Percentiles rank a stretch among this genome's conserved stretches.
Evolutionary conservation across 2,797 vertebrate genomes (phyloP).

Genomic region (Mormyrus proboscirostris): DNA sequence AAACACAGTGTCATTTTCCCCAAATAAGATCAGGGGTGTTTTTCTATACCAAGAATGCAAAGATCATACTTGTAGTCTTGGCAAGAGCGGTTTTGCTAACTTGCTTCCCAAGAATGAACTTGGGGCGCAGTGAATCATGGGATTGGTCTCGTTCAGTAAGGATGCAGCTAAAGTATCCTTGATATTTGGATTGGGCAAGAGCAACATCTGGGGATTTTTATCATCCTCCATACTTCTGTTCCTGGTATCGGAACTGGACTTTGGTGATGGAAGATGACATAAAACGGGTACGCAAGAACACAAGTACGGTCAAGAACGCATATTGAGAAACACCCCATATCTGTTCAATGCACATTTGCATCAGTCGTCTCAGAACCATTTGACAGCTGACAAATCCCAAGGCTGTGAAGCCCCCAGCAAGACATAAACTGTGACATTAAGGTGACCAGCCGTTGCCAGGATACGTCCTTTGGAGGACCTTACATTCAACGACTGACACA

Average conservation of each 20-base stretch:
- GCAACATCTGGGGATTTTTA: not conserved
- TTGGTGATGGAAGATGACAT: not conserved
- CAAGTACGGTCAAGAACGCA: not conserved
- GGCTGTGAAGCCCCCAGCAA: not conserved
- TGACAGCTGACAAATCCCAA: not conserved
- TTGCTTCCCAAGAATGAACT: not conserved
- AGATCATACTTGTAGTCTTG: not conserved
- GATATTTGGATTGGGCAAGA: not conserved
- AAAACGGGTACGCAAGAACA: not conserved
- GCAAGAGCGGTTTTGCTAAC: not conserved
- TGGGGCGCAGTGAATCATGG: not conserved
- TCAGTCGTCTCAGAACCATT: not conserved
- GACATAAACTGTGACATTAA: not conserved
- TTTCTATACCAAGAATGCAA: not conserved
- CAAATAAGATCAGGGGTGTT: not conserved
- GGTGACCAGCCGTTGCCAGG: not conserved
- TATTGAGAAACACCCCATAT: not conserved
- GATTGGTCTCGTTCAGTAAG: not conserved
- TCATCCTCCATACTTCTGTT: not conserved
- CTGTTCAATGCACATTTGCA: not conserved
- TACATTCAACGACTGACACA: not conserved
- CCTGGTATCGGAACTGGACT: not conserved
- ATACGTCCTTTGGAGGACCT: not conserved
- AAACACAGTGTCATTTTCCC: not conserved
- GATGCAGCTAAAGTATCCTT: not conserved